Base-by-base conservation (phyloP, 2,888 invertebrate genomes). In the Calliopum simillimum region DNA sequence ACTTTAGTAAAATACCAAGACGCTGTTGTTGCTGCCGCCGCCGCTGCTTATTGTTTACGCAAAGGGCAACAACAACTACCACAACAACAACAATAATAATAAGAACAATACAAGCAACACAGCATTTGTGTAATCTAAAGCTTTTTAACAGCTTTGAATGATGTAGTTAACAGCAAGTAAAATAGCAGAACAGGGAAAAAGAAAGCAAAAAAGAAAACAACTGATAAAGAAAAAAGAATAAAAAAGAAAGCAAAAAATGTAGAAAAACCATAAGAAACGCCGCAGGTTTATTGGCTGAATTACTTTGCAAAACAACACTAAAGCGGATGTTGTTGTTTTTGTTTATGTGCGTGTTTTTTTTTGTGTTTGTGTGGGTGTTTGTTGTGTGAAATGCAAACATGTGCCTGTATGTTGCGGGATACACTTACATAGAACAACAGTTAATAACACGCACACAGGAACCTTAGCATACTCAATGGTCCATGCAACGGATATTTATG, bases 231-330 rank as follows among this genome's bases (percentile, higher is more conserved):
- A 56, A 55, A 3, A 61, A 33, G 19, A 59, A 55, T 4, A 51
- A 14, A 8, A 59, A 44, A 14, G 19, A 51, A 49, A 65, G 41
- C 51, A 53, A 53, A 41, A 41, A 53, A 64, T 46, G n/a, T n/a
- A n/a, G n/a, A n/a, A 25, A 64, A 53, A 14, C 46, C 65, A 16
- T 43, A 25, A 53, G 43, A 44, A 66, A 19, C 53, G 70, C 70
- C 69, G 70, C 62, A 73, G 73, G 68, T 77, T 77, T 76, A 78
- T 80, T 77, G 75, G 73, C 71, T 64, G 75, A 68, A 75, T 80
- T 77, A 77, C 73, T 74, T 33, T 72, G 74, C 65, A 68, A 68
- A 53, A 33, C 33, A 53, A 53, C 53, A 53, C 13, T 16, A n/a
- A 53, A 53, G 53, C 19, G 53, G 12, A 53, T 6, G 53, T 53